Conservation (phyloP, 64 coral and sea anemone species). For the Dendrophyllia cribrosa region DNA sequence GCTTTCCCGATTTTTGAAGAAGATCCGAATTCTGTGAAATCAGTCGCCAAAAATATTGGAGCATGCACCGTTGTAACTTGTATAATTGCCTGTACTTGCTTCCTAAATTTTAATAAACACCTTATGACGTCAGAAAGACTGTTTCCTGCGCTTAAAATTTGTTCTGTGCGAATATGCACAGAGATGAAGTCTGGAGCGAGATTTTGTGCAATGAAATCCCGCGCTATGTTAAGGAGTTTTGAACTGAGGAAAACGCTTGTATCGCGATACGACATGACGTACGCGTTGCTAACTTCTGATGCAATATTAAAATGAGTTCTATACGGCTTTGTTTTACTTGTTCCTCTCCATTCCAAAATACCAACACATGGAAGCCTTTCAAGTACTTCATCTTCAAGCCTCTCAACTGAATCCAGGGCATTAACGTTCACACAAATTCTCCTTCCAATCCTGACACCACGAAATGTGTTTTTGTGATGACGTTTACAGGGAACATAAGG, state of each 20-base stretch:
- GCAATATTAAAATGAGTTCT: slow-evolving; percentile 73
- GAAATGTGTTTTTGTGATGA: slow-evolving; percentile 54
- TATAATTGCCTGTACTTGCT: not conserved
- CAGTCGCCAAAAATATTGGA: slow-evolving; percentile 82
- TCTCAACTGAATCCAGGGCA: slow-evolving; percentile 61
- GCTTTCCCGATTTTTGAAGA: slow-evolving; percentile 46
- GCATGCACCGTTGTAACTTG: slow-evolving; percentile 11
- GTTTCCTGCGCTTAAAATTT: slow-evolving; percentile 67
- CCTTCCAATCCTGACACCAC: slow-evolving; percentile 74
- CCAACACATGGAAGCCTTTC: slow-evolving; percentile 78
- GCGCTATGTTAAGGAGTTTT: slow-evolving; percentile 70
- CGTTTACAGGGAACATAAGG: slow-evolving; percentile 67
- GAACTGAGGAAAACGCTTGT: slow-evolving; percentile 50
- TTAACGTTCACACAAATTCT: slow-evolving; percentile 85
- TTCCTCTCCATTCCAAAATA: slow-evolving; percentile 86
- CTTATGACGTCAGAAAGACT: slow-evolving; percentile 77
- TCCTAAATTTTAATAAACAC: slow-evolving; percentile 64
- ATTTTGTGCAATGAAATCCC: slow-evolving; percentile 60
- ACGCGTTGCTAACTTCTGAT: slow-evolving; percentile 48
- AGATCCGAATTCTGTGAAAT: slow-evolving; percentile 84
- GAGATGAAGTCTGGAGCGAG: slow-evolving; percentile 73
- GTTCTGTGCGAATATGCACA: slow-evolving; percentile 81
- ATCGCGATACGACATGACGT: slow-evolving; percentile 47
- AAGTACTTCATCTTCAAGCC: slow-evolving; percentile 77
- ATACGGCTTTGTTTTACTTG: not conserved